phyloP scores from a whole-genome alignment of 2,113 vertebrate species.

The Phylloscopus whistleri region DNA sequence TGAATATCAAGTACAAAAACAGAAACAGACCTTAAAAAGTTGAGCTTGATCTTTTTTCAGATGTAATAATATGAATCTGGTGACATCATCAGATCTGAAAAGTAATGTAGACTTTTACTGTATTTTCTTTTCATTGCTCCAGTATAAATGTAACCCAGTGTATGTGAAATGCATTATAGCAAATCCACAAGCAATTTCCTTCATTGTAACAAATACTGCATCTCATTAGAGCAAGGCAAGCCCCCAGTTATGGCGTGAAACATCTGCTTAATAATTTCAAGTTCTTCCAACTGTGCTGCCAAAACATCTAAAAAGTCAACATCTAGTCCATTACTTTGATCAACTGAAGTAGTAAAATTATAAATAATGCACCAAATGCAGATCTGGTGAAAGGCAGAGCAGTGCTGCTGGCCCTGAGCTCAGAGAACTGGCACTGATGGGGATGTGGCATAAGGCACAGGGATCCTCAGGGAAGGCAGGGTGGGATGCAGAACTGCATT shows the following conservation, averaged over 20 bases:
- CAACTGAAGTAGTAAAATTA: neutral
- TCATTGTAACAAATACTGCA: constrained; percentile 58
- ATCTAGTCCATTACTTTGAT: constrained; percentile 19
- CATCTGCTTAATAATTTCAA: constrained; percentile 72
- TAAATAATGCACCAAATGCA: neutral
- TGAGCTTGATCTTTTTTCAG: neutral
- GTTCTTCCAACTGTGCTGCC: constrained; percentile 32
- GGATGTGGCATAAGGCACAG: neutral
- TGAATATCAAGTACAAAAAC: constrained; percentile 43
- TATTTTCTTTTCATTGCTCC: constrained; percentile 17
- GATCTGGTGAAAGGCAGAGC: neutral
- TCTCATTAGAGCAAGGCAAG: constrained; percentile 61
- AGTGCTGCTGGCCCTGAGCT: neutral
- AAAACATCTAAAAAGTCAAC: constrained; percentile 21
- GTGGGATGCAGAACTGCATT: neutral
- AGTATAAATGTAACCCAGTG: constrained; percentile 28
- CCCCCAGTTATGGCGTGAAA: constrained; percentile 20
- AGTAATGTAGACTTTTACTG: constrained; percentile 46
- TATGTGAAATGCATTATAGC: constrained; percentile 68
- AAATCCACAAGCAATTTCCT: constrained; percentile 60
- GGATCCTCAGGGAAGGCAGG: neutral
- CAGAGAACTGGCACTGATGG: accelerated
- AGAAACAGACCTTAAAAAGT: constrained; percentile 50
- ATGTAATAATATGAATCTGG: constrained; percentile 24
- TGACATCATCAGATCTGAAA: constrained; percentile 65